phyloP scores from a whole-genome alignment of 2,797 vertebrate species.

The Clarias fuscus region DNA sequence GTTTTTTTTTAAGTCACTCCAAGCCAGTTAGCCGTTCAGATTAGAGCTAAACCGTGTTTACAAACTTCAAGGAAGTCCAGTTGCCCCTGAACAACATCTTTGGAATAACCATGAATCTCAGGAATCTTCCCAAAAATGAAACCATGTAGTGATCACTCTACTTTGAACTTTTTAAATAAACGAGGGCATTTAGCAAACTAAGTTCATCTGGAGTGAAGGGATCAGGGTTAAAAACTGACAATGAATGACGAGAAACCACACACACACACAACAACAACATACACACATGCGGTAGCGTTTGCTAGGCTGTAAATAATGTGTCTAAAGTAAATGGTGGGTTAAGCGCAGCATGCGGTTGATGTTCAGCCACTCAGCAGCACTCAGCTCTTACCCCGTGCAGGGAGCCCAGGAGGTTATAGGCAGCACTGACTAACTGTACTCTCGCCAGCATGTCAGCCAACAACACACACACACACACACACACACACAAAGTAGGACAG shows the following conservation, averaged over 20 bases:
- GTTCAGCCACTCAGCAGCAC: slow-evolving; percentile 45
- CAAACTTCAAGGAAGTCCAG: too few relatives aligned
- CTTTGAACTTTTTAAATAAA: not conserved
- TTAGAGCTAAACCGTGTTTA: too few relatives aligned
- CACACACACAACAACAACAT: not conserved
- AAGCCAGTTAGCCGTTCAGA: too few relatives aligned
- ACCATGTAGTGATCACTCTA: not conserved
- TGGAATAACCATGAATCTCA: too few relatives aligned
- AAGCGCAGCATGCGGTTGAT: slow-evolving; percentile 39
- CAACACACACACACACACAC: slow-evolving; percentile 57
- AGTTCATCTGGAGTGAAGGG: not conserved
- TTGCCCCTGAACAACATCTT: too few relatives aligned
- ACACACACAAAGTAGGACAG: slow-evolving; percentile 36
- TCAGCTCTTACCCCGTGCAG: slow-evolving; percentile 71
- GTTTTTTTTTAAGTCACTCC: too few relatives aligned
- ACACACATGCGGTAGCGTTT: not conserved
- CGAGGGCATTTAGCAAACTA: not conserved
- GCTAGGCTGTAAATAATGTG: slow-evolving; percentile 17
- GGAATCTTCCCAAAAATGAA: too few relatives aligned
- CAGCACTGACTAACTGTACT: slow-evolving; percentile 64
- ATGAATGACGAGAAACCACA: not conserved
- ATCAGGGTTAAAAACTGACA: not conserved
- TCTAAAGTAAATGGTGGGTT: slow-evolving; percentile 39
- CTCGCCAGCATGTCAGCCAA: slow-evolving; percentile 67
- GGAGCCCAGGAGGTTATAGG: slow-evolving; percentile 47